Base-by-base conservation (phyloP, 2,797 vertebrate species). In the Acridotheres tristis region DNA sequence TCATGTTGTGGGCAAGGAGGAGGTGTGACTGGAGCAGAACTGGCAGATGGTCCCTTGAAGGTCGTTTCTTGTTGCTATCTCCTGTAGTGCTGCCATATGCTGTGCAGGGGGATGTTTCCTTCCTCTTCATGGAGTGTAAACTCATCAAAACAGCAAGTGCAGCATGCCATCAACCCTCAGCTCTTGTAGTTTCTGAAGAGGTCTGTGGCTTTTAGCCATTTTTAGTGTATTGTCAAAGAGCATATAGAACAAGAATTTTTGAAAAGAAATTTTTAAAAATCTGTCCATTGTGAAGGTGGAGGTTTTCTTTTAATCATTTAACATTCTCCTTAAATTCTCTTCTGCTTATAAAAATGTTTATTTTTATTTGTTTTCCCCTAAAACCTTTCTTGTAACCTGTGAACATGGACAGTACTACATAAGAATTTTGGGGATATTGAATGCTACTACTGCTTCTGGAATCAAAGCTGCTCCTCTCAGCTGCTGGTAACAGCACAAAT, bases 31-130 rank as follows among this genome's bases (percentile, higher is more conserved):
- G 85, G 94, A 95, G 91, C 88, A 94, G 95, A 96, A 85, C 91
- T 96, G 96, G 96, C 95, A 96, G 95, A 96, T 96, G 96, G 95
- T 95, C 94, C 93, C 91, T 86, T 96, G 96, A 96, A 96, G 96
- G 96, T 96, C 94, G 12, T 96, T 96, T 91, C 91, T 95, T 94
- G 85, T 95, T 96, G 93, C 94, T 93, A 8, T 96, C 93, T 96
- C 96, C 96, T 96, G 95, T 96, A 95, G 95, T 93, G 95, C 85
- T 95, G 85, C 96, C 96, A 96, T 96, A 96, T 96, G 96, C 88
- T 96, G 67, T 94, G 83, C 83, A 94, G 73, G 90, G 87, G 93
- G 73, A 93, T 95, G 90, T 95, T 96, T 96, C 95, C 95, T 95
- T 95, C 80, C 90, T 96, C 91, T 96, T 94, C 95, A 86, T 94